Evolutionary conservation across 2,113 vertebrate genomes (phyloP).

Genomic region (Perca flavescens): DNA sequence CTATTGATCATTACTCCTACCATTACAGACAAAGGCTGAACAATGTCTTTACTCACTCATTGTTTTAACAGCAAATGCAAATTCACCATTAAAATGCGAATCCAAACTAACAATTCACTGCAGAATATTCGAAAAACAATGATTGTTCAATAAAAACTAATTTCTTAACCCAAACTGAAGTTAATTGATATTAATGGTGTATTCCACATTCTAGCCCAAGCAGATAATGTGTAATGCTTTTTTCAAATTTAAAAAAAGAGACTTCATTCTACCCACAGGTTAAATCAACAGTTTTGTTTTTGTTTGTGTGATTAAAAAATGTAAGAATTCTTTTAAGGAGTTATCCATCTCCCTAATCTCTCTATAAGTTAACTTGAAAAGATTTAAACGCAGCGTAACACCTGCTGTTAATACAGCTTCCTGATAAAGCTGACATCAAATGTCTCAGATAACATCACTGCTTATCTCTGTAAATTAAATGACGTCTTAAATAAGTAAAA

Average conservation of each 20-base stretch:
- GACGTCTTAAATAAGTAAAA: constrained; percentile 48
- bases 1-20: constrained; percentile 1
- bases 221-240: neutral
- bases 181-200: neutral
- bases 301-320: constrained; percentile 53
- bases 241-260: neutral
- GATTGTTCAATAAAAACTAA: constrained; percentile 3
- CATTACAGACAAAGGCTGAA: neutral
- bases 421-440: constrained; percentile 75
- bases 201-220: neutral
- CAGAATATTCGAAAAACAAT: constrained; percentile 1
- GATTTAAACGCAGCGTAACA: constrained; percentile 67
- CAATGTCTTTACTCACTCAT: neutral
- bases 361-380: constrained; percentile 72
- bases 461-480: constrained; percentile 74
- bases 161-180: constrained; percentile 2
- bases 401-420: constrained; percentile 64
- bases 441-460: constrained; percentile 70
- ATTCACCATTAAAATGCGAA: neutral
- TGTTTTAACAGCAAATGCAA: constrained; percentile 8
- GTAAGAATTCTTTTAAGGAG: constrained; percentile 13
- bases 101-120: constrained; percentile 9
- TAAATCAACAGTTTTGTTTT: constrained; percentile 31
- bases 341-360: constrained; percentile 61
- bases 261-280: constrained; percentile 1